These are phyloP conservation scores for Byasa hedistus DNA, from an alignment of 2,888 invertebrate genomes.

Conservation along the genomic window DNA sequence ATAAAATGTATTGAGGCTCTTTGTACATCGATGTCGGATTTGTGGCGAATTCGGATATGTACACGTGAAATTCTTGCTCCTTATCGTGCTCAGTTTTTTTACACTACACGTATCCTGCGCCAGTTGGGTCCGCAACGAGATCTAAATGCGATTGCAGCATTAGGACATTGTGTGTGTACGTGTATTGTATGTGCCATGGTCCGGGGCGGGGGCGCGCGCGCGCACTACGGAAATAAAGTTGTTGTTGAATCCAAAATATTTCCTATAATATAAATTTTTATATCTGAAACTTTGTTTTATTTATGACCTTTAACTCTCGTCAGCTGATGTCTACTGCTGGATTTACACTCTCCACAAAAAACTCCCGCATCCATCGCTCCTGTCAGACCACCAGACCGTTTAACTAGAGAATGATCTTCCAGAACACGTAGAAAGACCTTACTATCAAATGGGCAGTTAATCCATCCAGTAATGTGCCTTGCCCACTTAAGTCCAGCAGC, in stretches of 20 bases:
- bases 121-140: neutral
- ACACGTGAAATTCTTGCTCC: neutral
- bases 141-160: neutral
- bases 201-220: constrained; percentile 48
- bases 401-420: no score
- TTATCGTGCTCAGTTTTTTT: neutral
- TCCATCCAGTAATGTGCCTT: no score
- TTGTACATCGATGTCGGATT: neutral
- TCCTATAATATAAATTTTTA: constrained; percentile 81
- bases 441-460: no score
- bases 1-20: neutral
- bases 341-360: no score
- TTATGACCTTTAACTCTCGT: constrained; percentile 32
- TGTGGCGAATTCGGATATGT: neutral
- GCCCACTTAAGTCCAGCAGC: no score
- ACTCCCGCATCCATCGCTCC: no score
- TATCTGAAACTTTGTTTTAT: constrained; percentile 69
- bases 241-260: constrained; percentile 79
- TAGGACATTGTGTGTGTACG: constrained; percentile 16
- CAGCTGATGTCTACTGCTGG: no score
- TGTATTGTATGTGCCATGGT: constrained; percentile 60
- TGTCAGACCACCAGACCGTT: no score
- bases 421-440: no score
- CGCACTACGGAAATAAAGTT: constrained; percentile 51
- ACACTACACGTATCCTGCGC: neutral